Percentiles rank a stretch among this genome's conserved stretches.
Conservation (phyloP, 23 tunicate genomes). For the Styela clava region DNA sequence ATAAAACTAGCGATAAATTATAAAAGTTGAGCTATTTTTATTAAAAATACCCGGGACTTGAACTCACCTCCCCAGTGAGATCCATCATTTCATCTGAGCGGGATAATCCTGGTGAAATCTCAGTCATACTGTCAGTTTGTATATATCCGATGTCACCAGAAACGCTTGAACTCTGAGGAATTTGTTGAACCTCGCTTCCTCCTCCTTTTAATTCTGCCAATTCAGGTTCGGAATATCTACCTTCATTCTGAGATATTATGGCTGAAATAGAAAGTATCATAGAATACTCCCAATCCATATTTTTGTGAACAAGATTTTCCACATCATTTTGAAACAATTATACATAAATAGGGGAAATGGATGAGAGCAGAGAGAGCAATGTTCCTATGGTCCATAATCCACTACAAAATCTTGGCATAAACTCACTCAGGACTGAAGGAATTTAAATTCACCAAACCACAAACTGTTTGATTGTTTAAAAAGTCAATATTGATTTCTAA, state of each 20-base stretch:
- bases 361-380: too few relatives aligned
- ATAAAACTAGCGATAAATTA: neutral
- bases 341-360: too few relatives aligned
- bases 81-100: conserved; percentile 75
- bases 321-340: too few relatives aligned
- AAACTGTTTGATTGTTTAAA: too few relatives aligned
- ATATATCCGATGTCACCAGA: conserved; percentile 23
- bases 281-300: neutral
- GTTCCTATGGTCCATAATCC: too few relatives aligned
- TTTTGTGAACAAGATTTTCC: neutral
- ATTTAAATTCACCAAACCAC: too few relatives aligned
- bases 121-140: neutral
- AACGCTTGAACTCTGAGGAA: conserved; percentile 16
- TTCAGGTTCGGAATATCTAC: neutral
- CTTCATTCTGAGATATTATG: neutral
- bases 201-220: too few relatives aligned
- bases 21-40: too few relatives aligned
- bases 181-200: neutral
- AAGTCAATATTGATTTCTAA: too few relatives aligned
- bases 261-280: neutral
- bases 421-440: too few relatives aligned
- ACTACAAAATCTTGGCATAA: too few relatives aligned
- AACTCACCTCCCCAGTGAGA: conserved; percentile 43
- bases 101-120: conserved; percentile 26
- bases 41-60: too few relatives aligned